Conservation (phyloP, 2,888 invertebrate species). For the Strigamia transsilvanica region DNA sequence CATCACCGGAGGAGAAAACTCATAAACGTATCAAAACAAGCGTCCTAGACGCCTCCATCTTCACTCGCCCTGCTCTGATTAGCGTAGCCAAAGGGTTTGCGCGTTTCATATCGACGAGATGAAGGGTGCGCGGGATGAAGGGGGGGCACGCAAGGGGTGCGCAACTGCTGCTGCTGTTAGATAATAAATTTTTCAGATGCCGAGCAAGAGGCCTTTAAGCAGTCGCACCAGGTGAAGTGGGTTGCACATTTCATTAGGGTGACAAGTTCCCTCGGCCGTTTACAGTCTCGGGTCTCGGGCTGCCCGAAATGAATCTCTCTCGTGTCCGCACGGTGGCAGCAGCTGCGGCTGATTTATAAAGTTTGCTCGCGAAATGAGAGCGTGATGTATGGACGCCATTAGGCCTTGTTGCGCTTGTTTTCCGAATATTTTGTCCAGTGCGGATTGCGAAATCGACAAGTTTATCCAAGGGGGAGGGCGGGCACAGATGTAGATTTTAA, state of each 20-base stretch:
- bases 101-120: not conserved
- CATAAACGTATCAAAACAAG: not conserved
- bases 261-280: constrained; percentile 49
- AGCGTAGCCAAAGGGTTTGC: not conserved
- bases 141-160: no score
- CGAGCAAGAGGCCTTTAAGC: constrained; percentile 12
- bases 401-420: constrained; percentile 1
- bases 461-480: not conserved
- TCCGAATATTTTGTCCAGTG: not conserved
- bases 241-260: constrained; percentile 51
- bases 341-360: constrained; percentile 52
- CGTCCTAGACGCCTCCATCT: not conserved
- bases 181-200: constrained; percentile 51
- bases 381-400: constrained; percentile 52
- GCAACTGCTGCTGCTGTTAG: not conserved
- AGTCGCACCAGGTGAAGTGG: constrained; percentile 50
- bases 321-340: constrained; percentile 49
- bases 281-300: not conserved
- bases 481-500: constrained; percentile 50
- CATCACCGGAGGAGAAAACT: not conserved
- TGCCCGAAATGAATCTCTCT: constrained; percentile 51
- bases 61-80: not conserved
- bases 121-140: no score
- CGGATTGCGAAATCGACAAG: no score
- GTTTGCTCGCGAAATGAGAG: constrained; percentile 34